Evolutionary conservation across 2,797 vertebrate genomes (phyloP).

Genomic region (Bryconaethiops microstoma): DNA sequence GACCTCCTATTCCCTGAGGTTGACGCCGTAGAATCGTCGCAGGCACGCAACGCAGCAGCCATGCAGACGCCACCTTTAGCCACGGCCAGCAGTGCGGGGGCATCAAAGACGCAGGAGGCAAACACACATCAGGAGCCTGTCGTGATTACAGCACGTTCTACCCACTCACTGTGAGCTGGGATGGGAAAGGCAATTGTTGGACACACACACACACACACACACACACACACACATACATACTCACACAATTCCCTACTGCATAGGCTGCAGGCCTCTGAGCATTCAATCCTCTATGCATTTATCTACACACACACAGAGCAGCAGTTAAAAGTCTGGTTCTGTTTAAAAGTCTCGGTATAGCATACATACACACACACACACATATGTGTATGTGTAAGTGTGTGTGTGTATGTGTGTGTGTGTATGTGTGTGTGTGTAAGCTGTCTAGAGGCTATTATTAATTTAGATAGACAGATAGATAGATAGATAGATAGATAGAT

Average conservation of each 20-base stretch:
- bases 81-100: slow-evolving; percentile 36
- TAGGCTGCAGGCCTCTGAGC: background rate
- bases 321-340: too few relatives aligned
- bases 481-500: too few relatives aligned
- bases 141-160: slow-evolving; percentile 31
- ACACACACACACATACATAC: background rate
- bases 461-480: too few relatives aligned
- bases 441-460: too few relatives aligned
- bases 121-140: slow-evolving; percentile 35
- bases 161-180: slow-evolving; percentile 16
- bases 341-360: too few relatives aligned
- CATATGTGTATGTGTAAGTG: too few relatives aligned
- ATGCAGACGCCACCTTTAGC: slow-evolving; percentile 38
- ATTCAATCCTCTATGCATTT: background rate
- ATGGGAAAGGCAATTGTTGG: slow-evolving; percentile 9
- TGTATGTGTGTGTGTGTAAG: too few relatives aligned
- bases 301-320: too few relatives aligned
- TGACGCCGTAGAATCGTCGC: slow-evolving; percentile 29
- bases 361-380: too few relatives aligned
- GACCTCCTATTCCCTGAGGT: slow-evolving; percentile 41
- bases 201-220: too few relatives aligned
- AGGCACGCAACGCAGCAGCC: slow-evolving; percentile 31
- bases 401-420: too few relatives aligned
- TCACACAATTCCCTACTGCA: background rate
- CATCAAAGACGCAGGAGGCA: slow-evolving; percentile 40